phyloP scores from a whole-genome alignment of 92 coral and sea anemone species.

The Pocillopora meandrina region DNA sequence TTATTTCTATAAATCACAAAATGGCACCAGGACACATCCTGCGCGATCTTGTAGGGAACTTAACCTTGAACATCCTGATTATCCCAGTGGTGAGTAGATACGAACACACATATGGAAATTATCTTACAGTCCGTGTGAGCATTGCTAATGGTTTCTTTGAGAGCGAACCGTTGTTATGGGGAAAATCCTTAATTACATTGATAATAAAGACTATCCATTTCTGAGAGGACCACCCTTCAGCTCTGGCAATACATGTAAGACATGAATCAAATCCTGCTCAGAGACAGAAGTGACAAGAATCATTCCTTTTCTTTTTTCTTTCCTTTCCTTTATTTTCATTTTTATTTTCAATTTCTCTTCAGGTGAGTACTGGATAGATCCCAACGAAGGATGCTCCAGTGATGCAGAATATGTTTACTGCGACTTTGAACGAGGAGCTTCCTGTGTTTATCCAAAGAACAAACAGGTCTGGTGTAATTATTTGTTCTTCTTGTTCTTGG shows the following conservation, averaged over 20 bases:
- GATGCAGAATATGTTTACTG: slow-evolving; percentile 69
- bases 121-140: too few relatives aligned
- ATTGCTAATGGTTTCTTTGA: too few relatives aligned
- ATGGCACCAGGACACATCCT: slow-evolving; percentile 25
- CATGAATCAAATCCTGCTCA: too few relatives aligned
- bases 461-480: slow-evolving; percentile 31
- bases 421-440: slow-evolving; percentile 69
- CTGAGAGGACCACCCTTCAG: too few relatives aligned
- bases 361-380: slow-evolving; percentile 90
- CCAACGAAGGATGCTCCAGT: slow-evolving; percentile 64
- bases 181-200: too few relatives aligned
- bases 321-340: not conserved
- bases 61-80: slow-evolving; percentile 37
- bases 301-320: too few relatives aligned
- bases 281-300: too few relatives aligned
- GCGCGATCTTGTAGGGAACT: slow-evolving; percentile 51
- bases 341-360: not conserved
- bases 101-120: too few relatives aligned
- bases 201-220: too few relatives aligned
- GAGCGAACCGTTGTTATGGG: too few relatives aligned
- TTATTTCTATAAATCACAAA: slow-evolving; percentile 37
- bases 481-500: too few relatives aligned
- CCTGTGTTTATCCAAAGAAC: slow-evolving; percentile 78
- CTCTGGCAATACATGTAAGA: too few relatives aligned
- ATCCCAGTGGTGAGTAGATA: slow-evolving; percentile 38